phyloP scores from a whole-genome alignment of 2,888 invertebrate genomes.

The Piscicola geometra region DNA sequence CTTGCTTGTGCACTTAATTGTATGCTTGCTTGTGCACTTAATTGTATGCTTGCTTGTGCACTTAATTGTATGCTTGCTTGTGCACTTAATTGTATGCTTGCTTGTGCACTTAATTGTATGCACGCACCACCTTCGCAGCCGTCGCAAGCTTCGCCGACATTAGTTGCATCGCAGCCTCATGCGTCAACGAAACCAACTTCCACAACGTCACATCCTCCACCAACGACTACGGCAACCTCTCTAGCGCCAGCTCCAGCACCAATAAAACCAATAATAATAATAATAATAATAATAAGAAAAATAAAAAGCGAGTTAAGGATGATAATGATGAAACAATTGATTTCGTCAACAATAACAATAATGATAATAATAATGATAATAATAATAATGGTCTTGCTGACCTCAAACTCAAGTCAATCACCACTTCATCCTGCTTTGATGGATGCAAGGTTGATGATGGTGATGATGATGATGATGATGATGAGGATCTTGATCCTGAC shows the following conservation, averaged over 20 bases:
- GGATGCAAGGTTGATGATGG: conserved; percentile 1
- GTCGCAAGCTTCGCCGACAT: neutral
- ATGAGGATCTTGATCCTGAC: neutral
- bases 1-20: too few species aligned
- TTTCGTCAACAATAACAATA: neutral
- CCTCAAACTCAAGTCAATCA: neutral
- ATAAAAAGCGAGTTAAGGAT: too few species aligned
- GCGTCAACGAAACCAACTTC: too few species aligned
- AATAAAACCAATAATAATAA: neutral
- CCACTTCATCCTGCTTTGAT: neutral
- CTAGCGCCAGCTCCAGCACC: neutral
- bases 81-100: too few species aligned
- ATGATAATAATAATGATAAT: neutral
- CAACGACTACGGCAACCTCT: neutral
- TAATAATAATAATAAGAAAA: neutral
- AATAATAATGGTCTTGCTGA: neutral
- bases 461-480: neutral
- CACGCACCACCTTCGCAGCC: too few species aligned
- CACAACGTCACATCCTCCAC: neutral
- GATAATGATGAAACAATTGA: too few species aligned
- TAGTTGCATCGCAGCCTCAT: neutral
- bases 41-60: too few species aligned
- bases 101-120: too few species aligned
- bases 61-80: too few species aligned
- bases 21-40: too few species aligned